Evolutionary conservation across 2,797 vertebrate species (phyloP).

Genomic region (Anguilla pacifica): DNA sequence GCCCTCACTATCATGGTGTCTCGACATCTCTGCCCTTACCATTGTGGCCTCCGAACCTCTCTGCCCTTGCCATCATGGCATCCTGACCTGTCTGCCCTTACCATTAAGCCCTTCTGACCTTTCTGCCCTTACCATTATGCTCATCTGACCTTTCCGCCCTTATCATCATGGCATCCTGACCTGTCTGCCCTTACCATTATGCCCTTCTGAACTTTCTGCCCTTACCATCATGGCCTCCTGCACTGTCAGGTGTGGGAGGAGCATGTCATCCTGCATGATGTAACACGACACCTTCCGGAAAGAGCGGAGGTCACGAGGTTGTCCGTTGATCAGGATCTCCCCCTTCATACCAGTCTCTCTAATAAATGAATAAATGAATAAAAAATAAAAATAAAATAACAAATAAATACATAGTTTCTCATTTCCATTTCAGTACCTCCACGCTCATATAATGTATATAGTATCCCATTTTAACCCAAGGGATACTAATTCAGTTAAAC

Average conservation of each 20-base stretch:
- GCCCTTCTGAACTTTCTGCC: background rate
- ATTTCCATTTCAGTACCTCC: background rate
- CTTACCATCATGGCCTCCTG: conserved; percentile 96
- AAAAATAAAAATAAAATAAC: background rate
- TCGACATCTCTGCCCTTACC: background rate
- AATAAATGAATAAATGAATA: conserved; percentile 16
- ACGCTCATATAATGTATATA: background rate
- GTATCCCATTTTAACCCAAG: background rate
- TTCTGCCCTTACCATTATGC: background rate
- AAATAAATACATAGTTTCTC: background rate
- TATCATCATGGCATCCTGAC: conserved; percentile 86
- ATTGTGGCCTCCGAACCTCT: conserved; percentile 90
- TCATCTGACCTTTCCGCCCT: background rate
- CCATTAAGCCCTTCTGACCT: background rate
- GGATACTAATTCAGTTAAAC: background rate
- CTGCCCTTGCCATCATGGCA: conserved; percentile 64
- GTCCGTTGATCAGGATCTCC: conserved; percentile 84
- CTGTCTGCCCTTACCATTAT: conserved; percentile 64
- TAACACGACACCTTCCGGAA: conserved; percentile 97
- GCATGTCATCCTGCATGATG: conserved; percentile 97
- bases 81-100: conserved; percentile 82
- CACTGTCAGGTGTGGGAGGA: conserved; percentile 89
- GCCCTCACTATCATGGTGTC: background rate
- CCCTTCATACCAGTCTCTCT: conserved; percentile 96
- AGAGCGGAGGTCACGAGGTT: conserved; percentile 84